These are phyloP conservation scores for Petroica traversi DNA, from an alignment of 2,113 vertebrate species.

Conservation along the genomic window DNA sequence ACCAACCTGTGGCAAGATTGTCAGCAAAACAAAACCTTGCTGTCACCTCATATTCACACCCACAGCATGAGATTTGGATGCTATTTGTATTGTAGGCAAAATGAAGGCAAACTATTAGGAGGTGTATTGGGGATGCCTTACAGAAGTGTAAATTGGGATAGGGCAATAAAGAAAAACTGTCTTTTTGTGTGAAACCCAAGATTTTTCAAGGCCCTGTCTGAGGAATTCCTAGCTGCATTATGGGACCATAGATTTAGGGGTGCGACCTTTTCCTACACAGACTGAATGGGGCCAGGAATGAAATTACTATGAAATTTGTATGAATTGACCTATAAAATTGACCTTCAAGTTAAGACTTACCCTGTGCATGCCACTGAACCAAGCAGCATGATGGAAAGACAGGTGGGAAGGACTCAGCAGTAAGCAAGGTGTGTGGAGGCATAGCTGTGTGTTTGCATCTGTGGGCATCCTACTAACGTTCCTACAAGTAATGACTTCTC, in stretches of 20 bases:
- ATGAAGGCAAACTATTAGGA: not conserved
- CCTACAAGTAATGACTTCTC: not conserved
- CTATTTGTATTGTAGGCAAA: not conserved
- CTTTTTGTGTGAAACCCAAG: not conserved
- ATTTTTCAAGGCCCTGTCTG: not conserved
- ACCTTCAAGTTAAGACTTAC: not conserved
- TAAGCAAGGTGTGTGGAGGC: not conserved
- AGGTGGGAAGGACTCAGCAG: not conserved
- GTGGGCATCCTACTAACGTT: fast-evolving
- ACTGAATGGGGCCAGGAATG: not conserved
- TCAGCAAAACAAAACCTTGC: not conserved
- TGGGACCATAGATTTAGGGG: not conserved
- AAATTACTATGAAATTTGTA: not conserved
- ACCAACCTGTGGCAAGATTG: not conserved
- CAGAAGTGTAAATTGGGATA: fast-evolving
- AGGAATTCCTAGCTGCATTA: not conserved
- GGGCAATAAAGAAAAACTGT: not conserved
- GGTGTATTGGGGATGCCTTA: not conserved
- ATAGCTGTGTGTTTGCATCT: not conserved
- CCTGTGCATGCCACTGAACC: not conserved
- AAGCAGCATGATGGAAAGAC: not conserved
- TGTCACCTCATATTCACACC: not conserved
- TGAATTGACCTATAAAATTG: not conserved
- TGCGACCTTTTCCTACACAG: not conserved
- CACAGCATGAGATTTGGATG: not conserved